Percentiles rank a stretch among this genome's conserved stretches.
phyloP scores from a whole-genome alignment of 2,113 vertebrate species.

The Arenaria interpres region DNA sequence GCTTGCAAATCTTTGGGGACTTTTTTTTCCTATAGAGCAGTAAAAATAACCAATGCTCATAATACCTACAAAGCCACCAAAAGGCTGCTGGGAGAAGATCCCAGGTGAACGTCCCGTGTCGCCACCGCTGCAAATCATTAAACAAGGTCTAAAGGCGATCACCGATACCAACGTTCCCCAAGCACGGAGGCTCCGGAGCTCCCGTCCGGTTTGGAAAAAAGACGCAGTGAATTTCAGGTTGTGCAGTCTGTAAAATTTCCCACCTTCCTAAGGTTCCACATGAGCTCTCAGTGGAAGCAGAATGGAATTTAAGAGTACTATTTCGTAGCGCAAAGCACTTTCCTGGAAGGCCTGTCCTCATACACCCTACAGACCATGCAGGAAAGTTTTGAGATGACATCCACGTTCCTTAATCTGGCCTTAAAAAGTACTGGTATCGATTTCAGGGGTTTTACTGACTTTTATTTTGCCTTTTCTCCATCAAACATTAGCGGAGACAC shows the following conservation, averaged over 20 bases:
- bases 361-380: fast-evolving
- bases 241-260: fast-evolving
- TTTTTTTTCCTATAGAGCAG: background rate
- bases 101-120: fast-evolving
- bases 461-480: background rate
- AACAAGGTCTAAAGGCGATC: background rate
- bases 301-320: background rate
- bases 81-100: background rate
- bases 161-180: background rate
- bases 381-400: background rate
- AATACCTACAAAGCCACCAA: fast-evolving
- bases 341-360: background rate
- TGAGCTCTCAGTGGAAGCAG: background rate
- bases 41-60: background rate
- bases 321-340: background rate
- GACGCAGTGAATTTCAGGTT: background rate
- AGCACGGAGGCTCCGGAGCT: background rate
- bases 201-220: background rate
- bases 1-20: background rate
- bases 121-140: background rate
- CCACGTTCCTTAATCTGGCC: background rate
- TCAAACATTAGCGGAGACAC: background rate
- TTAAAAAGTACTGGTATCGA: fast-evolving
- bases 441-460: background rate
- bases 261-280: background rate